Percentiles rank a stretch among this genome's conserved stretches.
phyloP scores from a whole-genome alignment of 2,113 vertebrate genomes.

The Dasypus novemcinctus region DNA sequence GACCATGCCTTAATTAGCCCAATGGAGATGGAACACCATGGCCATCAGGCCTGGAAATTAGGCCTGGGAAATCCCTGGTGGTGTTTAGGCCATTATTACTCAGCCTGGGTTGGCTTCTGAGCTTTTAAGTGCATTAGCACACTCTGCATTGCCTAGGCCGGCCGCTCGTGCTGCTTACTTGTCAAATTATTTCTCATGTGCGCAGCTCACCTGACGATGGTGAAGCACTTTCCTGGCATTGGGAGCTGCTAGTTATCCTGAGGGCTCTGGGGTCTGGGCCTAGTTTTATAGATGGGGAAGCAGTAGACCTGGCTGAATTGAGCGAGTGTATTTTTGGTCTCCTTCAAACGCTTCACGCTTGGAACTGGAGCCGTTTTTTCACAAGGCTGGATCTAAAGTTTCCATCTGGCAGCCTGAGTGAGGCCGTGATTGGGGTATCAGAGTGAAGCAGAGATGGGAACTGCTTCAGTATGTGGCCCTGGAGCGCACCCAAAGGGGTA shows the following conservation, averaged over 20 bases:
- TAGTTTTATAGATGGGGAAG: not conserved
- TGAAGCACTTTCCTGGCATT: constrained; percentile 60
- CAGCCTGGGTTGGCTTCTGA: constrained; percentile 52
- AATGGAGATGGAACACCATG: constrained; percentile 32
- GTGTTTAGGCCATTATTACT: constrained; percentile 52
- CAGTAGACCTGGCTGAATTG: not conserved
- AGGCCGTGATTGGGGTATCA: not conserved
- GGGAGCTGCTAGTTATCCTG: not conserved
- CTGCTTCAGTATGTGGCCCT: not conserved
- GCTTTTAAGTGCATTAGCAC: constrained; percentile 74
- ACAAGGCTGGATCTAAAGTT: not conserved
- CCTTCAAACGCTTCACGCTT: constrained; percentile 1
- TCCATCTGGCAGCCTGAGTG: not conserved
- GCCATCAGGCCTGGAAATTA: constrained; percentile 57
- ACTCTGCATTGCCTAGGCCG: constrained; percentile 35
- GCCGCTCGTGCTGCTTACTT: not conserved
- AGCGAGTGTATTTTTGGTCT: not conserved
- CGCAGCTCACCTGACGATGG: constrained; percentile 55
- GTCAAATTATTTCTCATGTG: constrained; percentile 59
- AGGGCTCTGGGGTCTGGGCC: constrained; percentile 41
- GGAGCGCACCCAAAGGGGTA: not conserved
- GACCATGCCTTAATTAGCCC: constrained; percentile 52
- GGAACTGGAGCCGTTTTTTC: not conserved
- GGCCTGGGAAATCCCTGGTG: constrained; percentile 60
- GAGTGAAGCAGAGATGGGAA: not conserved